phyloP scores from a whole-genome alignment of 2,113 vertebrate species.

The Montifringilla adamsi region DNA sequence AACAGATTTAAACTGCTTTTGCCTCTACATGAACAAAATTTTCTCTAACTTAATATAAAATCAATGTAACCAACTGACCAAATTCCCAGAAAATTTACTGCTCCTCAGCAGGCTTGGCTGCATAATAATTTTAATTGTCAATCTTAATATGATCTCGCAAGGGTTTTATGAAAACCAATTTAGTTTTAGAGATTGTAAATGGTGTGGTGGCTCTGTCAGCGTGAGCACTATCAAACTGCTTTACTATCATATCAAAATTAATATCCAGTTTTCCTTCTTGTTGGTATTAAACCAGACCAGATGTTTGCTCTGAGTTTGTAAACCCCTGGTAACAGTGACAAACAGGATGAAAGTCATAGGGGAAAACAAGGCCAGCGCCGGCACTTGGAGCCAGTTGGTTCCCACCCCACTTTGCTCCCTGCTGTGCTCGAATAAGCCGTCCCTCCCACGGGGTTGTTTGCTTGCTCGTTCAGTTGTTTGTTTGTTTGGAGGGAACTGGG shows the following conservation, averaged over 20 bases:
- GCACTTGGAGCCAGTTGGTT: background rate
- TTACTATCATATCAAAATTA: conserved; percentile 47
- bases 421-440: background rate
- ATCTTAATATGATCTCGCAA: background rate
- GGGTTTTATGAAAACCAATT: conserved; percentile 29
- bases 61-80: conserved; percentile 38
- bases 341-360: conserved; percentile 25
- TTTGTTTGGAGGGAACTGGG: conserved; percentile 4
- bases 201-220: background rate
- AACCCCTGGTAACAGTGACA: conserved; percentile 33
- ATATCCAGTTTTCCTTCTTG: conserved; percentile 35
- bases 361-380: background rate
- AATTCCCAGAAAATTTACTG: conserved; percentile 43
- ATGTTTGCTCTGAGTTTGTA: conserved; percentile 34
- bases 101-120: background rate
- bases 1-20: conserved; percentile 63
- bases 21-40: conserved; percentile 40
- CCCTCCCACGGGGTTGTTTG: background rate
- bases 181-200: conserved; percentile 22
- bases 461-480: background rate
- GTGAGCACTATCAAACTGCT: background rate
- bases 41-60: conserved; percentile 51
- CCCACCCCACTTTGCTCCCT: background rate
- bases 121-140: conserved; percentile 35
- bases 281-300: conserved; percentile 28